Conservation (phyloP, 2,113 vertebrate species). For the Tetrao urogallus region DNA sequence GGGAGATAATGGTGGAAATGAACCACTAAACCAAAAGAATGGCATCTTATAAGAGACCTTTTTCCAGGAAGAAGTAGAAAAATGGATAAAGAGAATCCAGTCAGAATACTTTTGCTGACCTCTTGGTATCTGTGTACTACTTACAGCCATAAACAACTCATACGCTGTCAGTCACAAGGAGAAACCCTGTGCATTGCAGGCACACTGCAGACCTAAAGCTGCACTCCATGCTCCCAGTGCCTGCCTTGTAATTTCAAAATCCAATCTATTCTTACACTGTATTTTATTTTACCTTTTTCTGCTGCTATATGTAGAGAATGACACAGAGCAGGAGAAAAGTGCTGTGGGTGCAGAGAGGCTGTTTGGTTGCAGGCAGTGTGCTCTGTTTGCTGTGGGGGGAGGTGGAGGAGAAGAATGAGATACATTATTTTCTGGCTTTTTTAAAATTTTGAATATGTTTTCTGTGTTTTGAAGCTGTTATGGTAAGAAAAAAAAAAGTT, state of each 20-base stretch:
- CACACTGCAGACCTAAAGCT: background rate
- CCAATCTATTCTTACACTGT: background rate
- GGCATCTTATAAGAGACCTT: background rate
- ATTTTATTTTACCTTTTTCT: rapidly evolving
- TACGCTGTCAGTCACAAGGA: background rate
- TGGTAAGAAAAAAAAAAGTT: background rate
- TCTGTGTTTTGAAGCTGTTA: background rate
- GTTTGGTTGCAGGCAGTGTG: background rate
- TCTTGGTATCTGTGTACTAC: background rate
- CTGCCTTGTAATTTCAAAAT: background rate
- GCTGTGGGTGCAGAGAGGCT: background rate
- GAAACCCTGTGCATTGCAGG: rapidly evolving
- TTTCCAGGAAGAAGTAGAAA: background rate
- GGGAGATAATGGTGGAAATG: rapidly evolving
- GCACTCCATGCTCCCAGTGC: background rate
- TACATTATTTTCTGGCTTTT: background rate
- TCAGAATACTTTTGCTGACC: background rate
- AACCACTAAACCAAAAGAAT: background rate
- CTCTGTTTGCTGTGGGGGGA: background rate
- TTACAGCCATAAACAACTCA: background rate
- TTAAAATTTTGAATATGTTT: background rate
- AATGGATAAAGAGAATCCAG: background rate
- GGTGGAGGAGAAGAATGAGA: background rate
- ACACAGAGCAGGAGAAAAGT: background rate
- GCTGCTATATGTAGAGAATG: background rate